Evolutionary conservation across 2,797 vertebrate genomes (phyloP).

Genomic region (Anisognathus igniventris): DNA sequence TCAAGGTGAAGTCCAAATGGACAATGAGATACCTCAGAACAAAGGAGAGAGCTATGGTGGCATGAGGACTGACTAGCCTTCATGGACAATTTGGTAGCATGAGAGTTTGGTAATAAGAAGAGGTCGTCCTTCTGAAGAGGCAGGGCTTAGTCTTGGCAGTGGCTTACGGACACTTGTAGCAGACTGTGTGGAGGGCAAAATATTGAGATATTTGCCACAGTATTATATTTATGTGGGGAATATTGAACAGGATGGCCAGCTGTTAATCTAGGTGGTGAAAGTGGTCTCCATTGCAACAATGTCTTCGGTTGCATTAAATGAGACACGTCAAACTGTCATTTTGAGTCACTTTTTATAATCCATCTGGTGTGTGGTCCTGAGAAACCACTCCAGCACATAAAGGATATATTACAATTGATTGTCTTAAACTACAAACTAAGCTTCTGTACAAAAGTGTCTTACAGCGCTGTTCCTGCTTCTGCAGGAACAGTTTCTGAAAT

Average conservation of each 20-base stretch:
- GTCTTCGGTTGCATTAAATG: not conserved
- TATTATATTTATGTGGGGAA: not conserved
- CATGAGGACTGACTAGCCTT: not conserved
- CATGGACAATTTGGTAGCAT: not conserved
- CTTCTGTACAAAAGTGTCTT: not conserved
- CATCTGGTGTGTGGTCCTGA: not conserved
- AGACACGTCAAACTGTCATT: accelerated
- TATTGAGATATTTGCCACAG: not conserved
- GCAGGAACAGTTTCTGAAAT: not conserved
- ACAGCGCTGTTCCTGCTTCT: not conserved
- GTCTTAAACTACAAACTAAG: not conserved
- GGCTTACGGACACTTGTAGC: not conserved
- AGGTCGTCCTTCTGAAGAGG: accelerated
- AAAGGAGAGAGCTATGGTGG: not conserved
- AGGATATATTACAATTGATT: not conserved
- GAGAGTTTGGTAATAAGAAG: not conserved
- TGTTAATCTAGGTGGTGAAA: not conserved
- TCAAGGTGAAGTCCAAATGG: not conserved
- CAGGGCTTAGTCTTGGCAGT: not conserved
- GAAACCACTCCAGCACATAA: not conserved
- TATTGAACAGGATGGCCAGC: not conserved
- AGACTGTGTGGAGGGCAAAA: not conserved
- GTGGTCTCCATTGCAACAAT: not conserved
- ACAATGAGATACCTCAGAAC: not conserved
- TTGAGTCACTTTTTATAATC: not conserved